These are phyloP conservation scores for Pithys albifrons DNA, from an alignment of 2,113 vertebrate genomes.

Conservation along the genomic window DNA sequence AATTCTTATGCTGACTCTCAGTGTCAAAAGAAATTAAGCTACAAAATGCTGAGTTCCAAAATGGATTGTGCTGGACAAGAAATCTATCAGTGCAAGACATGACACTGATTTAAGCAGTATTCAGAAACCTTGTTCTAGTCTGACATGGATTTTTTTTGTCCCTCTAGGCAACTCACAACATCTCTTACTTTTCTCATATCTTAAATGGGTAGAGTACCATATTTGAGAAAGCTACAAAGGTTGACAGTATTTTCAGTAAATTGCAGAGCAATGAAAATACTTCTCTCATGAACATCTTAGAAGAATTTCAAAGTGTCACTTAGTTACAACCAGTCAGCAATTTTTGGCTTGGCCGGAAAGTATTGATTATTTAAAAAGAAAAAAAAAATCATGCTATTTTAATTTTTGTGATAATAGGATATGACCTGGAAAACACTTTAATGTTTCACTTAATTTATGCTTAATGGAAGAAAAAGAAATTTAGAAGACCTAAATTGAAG, in stretches of 20 bases:
- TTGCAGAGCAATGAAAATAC: not conserved
- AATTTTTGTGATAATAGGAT: not conserved
- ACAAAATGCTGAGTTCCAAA: constrained; percentile 10
- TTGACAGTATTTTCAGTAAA: not conserved
- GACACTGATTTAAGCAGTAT: constrained; percentile 30
- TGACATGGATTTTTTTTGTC: not conserved
- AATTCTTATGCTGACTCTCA: not conserved
- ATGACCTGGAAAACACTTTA: not conserved
- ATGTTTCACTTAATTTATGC: not conserved
- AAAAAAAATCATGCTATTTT: not conserved
- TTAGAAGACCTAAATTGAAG: not conserved
- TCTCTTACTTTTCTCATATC: not conserved
- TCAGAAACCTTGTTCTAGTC: not conserved
- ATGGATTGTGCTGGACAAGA: constrained; percentile 22
- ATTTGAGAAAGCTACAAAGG: not conserved
- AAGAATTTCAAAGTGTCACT: not conserved
- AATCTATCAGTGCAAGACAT: constrained; percentile 32
- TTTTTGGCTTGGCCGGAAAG: not conserved
- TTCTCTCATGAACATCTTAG: not conserved
- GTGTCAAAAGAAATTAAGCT: constrained; percentile 55
- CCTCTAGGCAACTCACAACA: not conserved
- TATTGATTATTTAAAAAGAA: not conserved
- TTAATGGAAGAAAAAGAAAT: not conserved
- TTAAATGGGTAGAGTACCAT: not conserved
- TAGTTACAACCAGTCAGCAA: not conserved